Evolutionary conservation across 2,888 invertebrate species (phyloP).

Genomic region (Lasioglossum leucozonium): DNA sequence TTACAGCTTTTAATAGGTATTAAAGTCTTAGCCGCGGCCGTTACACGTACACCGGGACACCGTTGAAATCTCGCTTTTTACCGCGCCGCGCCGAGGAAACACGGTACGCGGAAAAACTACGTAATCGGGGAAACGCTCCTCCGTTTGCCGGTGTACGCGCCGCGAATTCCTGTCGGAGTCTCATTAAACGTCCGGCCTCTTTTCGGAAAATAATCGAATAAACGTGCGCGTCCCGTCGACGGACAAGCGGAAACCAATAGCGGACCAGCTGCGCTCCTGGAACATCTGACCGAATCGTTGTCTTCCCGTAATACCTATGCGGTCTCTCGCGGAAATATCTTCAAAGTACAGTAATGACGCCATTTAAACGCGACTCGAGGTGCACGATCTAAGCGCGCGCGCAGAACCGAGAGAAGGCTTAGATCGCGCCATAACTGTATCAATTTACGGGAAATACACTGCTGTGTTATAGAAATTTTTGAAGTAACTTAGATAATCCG

Average conservation of each 20-base stretch:
- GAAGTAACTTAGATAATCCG: too few species aligned
- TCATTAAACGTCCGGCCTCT: not conserved
- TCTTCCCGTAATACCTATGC: not conserved
- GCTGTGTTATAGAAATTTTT: too few species aligned
- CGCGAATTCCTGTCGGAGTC: not conserved
- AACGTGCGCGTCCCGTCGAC: not conserved
- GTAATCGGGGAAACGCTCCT: not conserved
- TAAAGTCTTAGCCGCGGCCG: not conserved
- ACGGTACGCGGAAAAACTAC: not conserved
- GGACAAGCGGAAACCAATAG: not conserved
- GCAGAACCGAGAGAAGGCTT: too few species aligned
- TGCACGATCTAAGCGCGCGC: too few species aligned
- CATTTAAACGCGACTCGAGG: too few species aligned
- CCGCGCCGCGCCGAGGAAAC: not conserved
- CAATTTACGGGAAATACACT: too few species aligned
- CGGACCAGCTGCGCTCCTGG: not conserved
- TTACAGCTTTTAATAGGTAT: conserved; percentile 18
- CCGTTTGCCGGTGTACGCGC: not conserved
- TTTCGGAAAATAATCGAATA: not conserved
- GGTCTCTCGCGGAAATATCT: not conserved
- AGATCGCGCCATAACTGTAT: too few species aligned
- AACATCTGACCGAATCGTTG: not conserved
- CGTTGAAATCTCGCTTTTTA: not conserved
- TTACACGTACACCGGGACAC: not conserved
- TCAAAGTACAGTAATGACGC: too few species aligned